Conservation (phyloP, 2,888 invertebrate species). For the Rutpela maculata region DNA sequence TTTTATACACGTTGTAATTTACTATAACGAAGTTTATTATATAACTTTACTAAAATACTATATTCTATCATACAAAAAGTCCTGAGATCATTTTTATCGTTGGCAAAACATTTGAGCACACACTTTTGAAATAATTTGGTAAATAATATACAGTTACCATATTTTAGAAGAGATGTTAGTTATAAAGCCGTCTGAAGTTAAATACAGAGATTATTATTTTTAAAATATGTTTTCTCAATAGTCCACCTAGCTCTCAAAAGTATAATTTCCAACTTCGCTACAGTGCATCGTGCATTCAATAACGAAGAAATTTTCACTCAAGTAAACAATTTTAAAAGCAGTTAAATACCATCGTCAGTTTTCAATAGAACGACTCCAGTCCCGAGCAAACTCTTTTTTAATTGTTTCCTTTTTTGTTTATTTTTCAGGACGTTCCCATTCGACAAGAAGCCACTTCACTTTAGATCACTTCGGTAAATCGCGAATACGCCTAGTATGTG, state of each 20-base stretch:
- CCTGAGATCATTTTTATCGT: no score
- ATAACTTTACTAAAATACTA: no score
- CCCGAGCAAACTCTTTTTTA: constrained; percentile 24
- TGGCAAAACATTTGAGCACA: no score
- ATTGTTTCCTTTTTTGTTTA: constrained; percentile 32
- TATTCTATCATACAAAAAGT: no score
- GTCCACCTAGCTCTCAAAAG: not conserved
- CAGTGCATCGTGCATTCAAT: not conserved
- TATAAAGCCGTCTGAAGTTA: no score
- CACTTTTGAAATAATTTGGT: no score
- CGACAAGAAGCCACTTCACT: constrained; percentile 1
- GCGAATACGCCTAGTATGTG: constrained; percentile 14
- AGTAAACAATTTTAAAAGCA: constrained; percentile 5
- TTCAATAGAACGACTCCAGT: not conserved
- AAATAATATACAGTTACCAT: no score
- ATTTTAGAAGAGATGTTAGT: no score
- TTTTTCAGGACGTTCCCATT: constrained; percentile 18
- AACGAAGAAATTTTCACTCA: not conserved
- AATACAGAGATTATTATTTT: not conserved
- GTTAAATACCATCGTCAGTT: not conserved
- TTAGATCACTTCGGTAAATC: not conserved
- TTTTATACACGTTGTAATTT: no score
- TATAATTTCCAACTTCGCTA: not conserved
- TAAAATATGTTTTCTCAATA: not conserved
- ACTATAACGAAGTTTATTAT: no score